phyloP scores from a whole-genome alignment of 2,888 invertebrate species.

The Limenitis camilla region DNA sequence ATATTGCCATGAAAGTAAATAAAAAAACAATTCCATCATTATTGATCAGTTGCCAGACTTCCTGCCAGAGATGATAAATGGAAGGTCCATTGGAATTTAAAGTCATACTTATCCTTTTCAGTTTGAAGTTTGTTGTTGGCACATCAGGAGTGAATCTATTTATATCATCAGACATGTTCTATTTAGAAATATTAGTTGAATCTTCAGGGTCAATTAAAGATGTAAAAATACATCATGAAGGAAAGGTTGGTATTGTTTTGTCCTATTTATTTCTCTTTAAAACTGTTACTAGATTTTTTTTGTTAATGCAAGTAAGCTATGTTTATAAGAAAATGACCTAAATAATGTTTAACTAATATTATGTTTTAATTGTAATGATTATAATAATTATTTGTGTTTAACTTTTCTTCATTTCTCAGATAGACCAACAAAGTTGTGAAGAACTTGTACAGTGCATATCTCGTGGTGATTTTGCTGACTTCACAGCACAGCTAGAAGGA shows the following conservation, averaged over 20 bases:
- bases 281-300: too few species aligned
- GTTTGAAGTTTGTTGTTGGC: conserved; percentile 90
- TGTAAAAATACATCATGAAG: conserved; percentile 92
- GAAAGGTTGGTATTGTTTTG: conserved; percentile 71
- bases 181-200: conserved; percentile 92
- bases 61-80: not conserved
- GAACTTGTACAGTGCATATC: conserved; percentile 65
- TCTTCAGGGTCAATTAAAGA: conserved; percentile 88
- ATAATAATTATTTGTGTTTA: not conserved
- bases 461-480: conserved; percentile 91
- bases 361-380: not conserved
- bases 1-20: too few species aligned
- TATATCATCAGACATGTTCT: conserved; percentile 97
- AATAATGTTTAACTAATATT: not conserved
- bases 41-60: conserved; percentile 5
- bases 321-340: not conserved
- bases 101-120: conserved; percentile 42
- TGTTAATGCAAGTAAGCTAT: too few species aligned
- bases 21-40: too few species aligned
- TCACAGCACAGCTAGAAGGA: conserved; percentile 93
- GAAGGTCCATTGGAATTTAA: not conserved
- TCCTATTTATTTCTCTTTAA: not conserved
- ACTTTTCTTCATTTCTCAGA: conserved; percentile 38
- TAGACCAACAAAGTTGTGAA: conserved; percentile 88
- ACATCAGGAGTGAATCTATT: conserved; percentile 87